A percentile compares a stretch with the other conserved stretches of the same genome.
phyloP scores from a whole-genome alignment of 1,140 invertebrate species.

The Lepidostoma basale region DNA sequence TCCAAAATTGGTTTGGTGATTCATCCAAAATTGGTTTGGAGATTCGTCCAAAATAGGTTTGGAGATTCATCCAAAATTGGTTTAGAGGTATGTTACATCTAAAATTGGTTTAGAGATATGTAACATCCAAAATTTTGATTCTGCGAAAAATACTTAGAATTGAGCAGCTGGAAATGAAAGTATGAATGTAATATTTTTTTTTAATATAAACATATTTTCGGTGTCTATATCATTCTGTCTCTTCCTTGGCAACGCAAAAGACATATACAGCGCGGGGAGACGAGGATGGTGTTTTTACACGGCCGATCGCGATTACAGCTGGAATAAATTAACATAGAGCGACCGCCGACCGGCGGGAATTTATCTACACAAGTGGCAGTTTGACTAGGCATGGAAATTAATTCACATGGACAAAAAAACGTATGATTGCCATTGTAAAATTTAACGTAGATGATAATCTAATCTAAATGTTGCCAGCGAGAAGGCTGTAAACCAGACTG shows the following conservation, averaged over 20 bases:
- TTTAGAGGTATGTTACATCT: too few relatives aligned
- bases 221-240: too few relatives aligned
- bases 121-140: too few relatives aligned
- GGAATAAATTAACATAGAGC: conserved; percentile 12
- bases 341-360: not conserved
- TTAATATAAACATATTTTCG: too few relatives aligned
- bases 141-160: too few relatives aligned
- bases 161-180: too few relatives aligned
- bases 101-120: too few relatives aligned
- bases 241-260: not conserved
- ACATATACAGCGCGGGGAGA: not conserved
- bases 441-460: not conserved
- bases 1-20: too few relatives aligned
- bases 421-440: not conserved
- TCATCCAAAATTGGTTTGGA: too few relatives aligned
- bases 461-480: not conserved
- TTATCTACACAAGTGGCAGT: not conserved
- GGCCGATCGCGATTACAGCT: not conserved
- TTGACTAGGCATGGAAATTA: not conserved
- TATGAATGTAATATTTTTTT: too few relatives aligned
- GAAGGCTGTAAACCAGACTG: not conserved
- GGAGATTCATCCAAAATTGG: too few relatives aligned
- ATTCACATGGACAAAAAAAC: not conserved
- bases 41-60: too few relatives aligned
- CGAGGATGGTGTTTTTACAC: not conserved